Evolutionary conservation across 2,113 vertebrate genomes (phyloP).

Genomic region (Ictidomys tridecemlineatus): DNA sequence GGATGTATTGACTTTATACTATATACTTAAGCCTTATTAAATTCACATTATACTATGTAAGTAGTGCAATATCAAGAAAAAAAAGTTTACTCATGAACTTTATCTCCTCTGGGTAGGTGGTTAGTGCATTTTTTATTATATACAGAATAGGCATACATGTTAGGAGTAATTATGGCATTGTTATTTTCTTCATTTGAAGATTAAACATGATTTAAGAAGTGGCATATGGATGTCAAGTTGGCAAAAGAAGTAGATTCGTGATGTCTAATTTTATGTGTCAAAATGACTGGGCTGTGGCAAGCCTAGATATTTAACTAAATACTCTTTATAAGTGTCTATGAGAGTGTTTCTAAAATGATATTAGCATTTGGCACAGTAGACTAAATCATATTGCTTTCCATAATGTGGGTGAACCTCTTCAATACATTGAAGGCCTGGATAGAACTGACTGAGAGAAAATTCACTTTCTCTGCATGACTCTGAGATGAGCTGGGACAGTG

Average conservation of each 20-base stretch:
- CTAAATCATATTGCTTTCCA: not conserved
- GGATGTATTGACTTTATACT: not conserved
- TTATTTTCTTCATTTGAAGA: not conserved
- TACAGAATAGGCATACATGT: not conserved
- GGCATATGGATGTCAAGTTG: not conserved
- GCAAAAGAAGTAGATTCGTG: no score
- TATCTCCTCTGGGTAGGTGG: not conserved
- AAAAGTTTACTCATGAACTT: not conserved
- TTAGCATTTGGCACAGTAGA: not conserved
- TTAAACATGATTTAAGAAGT: not conserved
- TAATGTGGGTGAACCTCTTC: not conserved
- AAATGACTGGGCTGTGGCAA: not conserved
- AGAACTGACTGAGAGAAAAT: not conserved
- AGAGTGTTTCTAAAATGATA: not conserved
- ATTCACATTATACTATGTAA: not conserved
- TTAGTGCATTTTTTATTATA: not conserved
- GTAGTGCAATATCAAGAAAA: no score
- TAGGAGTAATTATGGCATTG: not conserved
- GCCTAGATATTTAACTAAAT: not conserved
- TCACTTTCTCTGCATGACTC: not conserved
- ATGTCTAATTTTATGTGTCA: not conserved
- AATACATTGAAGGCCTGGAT: not conserved
- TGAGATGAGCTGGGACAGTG: fast-evolving
- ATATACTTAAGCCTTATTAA: not conserved
- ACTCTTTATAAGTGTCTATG: not conserved